Conservation (phyloP, 1,140 invertebrate genomes). For the Vanessa tameamea region DNA sequence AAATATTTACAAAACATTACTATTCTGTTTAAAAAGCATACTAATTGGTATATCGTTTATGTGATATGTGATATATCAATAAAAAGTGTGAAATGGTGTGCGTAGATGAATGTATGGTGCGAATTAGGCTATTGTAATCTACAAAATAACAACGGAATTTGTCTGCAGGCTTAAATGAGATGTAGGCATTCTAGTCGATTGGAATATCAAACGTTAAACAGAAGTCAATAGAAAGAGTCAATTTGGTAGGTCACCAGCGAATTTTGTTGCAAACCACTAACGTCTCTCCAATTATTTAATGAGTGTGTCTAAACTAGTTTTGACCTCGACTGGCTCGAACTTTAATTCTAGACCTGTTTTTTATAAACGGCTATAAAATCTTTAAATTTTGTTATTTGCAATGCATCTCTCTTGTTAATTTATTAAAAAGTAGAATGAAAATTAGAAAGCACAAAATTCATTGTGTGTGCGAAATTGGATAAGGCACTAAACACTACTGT, state of each 20-base stretch:
- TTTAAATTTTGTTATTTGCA: too few species aligned
- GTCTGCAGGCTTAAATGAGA: conserved; percentile 21
- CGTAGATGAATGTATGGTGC: background rate
- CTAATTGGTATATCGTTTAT: too few species aligned
- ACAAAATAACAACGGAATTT: conserved; percentile 13
- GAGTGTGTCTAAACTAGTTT: conserved; percentile 31
- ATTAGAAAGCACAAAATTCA: background rate
- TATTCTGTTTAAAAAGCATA: too few species aligned
- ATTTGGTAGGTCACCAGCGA: conserved; percentile 37
- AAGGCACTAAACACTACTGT: background rate
- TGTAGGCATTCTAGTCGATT: conserved; percentile 25
- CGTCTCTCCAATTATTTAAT: conserved; percentile 37
- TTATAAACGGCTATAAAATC: background rate
- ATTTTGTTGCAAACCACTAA: conserved; percentile 36
- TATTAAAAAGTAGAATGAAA: background rate
- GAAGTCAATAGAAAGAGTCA: conserved; percentile 41
- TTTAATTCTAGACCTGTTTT: conserved; percentile 1
- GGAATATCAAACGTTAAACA: conserved; percentile 36
- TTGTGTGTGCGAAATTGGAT: background rate
- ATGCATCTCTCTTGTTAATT: background rate
- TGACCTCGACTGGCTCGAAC: conserved; percentile 11
- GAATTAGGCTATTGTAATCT: background rate
- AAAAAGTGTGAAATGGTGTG: too few species aligned
- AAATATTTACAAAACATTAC: too few species aligned
- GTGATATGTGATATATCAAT: too few species aligned